Base-by-base conservation (phyloP, 1,140 invertebrate species). In the Drosophila rufa region DNA sequence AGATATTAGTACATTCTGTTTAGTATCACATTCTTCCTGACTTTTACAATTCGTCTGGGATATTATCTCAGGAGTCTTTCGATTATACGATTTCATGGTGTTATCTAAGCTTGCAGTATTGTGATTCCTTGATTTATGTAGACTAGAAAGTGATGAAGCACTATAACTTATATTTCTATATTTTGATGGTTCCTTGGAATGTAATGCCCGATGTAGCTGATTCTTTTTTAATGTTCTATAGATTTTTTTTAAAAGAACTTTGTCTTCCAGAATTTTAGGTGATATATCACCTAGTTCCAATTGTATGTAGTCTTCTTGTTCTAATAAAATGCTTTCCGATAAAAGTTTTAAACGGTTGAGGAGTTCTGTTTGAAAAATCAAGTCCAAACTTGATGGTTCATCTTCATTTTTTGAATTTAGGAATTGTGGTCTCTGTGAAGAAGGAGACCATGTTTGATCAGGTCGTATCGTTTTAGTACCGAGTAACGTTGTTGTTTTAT, bases 181-280 rank as follows among this genome's bases (percentile, higher is more conserved):
- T 55, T 38, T 55, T 27, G n/a, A 48, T 57, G 62, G 75, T 47
- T 77, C 71, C n/a, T 67, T 77, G 76, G 86, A 91, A 82, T 92
- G 81, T 71, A 92, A 61, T 17, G 79, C 68, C n/a, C 83, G 76
- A 71, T 92, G 81, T 8, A 92, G 57, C 48, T 92, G 90, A 43
- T 92, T 87, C 36, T 92, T 92, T 33, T 92, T 92, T 25, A 92
- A 70, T 14, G 69, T 46, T 51, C 86, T 86, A 48, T 91, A 92
- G 22, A 92, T 79, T 77, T 90, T 80, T 9, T 79, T 91, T 5
- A 92, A 56, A n/a, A 82, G 47, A 1, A 46, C 60, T 68, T 91
- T 92, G 70, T 92, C 78, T 11, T 92, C 57, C 4, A 92, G 53
- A 42, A 92, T 75, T 11, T 61, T 66, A 5, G 66, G 55, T 4